Base-by-base conservation (phyloP, 2,113 vertebrate species). In the Gadus chalcogrammus region DNA sequence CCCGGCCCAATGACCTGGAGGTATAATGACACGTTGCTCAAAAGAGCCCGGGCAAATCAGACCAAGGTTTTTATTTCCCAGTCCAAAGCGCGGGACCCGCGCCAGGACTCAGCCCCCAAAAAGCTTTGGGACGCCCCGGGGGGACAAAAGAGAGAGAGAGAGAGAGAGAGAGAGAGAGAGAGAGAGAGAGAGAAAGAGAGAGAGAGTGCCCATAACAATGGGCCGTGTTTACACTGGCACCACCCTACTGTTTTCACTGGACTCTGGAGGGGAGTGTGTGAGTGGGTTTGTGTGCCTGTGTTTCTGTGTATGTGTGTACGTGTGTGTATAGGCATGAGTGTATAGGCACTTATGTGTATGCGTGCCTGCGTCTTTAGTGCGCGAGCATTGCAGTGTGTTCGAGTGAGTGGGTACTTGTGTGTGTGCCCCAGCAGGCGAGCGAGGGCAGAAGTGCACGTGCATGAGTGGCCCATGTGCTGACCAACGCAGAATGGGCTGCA, bases 201-300 rank as follows among this genome's bases (percentile, higher is more conserved):
- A 48, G 42, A 13, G 38, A 56, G 66, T 11, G 58, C 75, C 79
- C 77, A 28, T 75, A 87, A 87, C 86, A 90, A 89, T 85, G 76
- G 69, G 9, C 66, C 0, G 27, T 87, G 86, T 90, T 89, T 84
- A 84, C 80, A 84, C 74, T 89, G 88, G 86, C 84, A 82, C 72
- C 85, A 77, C 73, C 67, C 15, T 15, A 77, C 80, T 87, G 85
- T 87, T 88, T 89, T 87, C 79, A 81, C 81, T 86, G 71, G 79
- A 68, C 83, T 77, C 73, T 64, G 74, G 56, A 64, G 78, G 58
- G 79, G 70, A 28, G 38, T 63, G 48, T 63, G 42, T 18, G 67
- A 56, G 68, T 55, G 66, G 52, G 56, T 69, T 65, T 77, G 52
- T 64, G 62, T 67, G 61, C 63, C 60, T 77, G 72, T 70, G 38